Evolutionary conservation across 2,797 vertebrate species (phyloP).

Genomic region (Staurois parvus): DNA sequence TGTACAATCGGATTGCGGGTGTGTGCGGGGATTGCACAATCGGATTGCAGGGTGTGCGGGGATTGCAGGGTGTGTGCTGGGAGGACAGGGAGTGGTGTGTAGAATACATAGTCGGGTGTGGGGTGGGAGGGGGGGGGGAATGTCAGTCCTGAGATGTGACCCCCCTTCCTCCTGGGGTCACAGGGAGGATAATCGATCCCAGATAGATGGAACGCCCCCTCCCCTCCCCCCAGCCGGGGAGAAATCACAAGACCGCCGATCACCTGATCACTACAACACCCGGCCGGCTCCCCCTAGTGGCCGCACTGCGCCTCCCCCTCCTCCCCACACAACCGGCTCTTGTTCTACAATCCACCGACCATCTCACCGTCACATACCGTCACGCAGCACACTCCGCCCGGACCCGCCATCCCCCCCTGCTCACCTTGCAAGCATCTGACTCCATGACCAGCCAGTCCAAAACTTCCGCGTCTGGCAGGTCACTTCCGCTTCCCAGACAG

Average conservation of each 20-base stretch:
- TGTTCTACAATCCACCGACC: too few species aligned
- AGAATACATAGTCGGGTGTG: too few species aligned
- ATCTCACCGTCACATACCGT: too few species aligned
- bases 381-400: not conserved
- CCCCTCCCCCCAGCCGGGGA: not conserved
- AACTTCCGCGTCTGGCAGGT: constrained; percentile 44
- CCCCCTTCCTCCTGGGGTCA: too few species aligned
- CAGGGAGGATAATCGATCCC: too few species aligned
- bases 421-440: constrained; percentile 50
- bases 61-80: too few species aligned
- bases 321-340: not conserved
- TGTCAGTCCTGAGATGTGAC: too few species aligned
- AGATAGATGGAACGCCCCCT: not conserved
- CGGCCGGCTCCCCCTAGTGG: constrained; percentile 26
- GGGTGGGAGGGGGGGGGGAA: too few species aligned
- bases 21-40: too few species aligned
- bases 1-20: too few species aligned
- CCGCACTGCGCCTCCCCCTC: not conserved
- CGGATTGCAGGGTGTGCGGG: too few species aligned
- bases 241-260: constrained; percentile 2
- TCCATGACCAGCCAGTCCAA: constrained; percentile 41
- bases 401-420: not conserved
- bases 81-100: too few species aligned
- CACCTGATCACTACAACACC: not conserved
- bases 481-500: constrained; percentile 48